Conservation (phyloP, 2,888 invertebrate species). For the Metallyticus violacea region DNA sequence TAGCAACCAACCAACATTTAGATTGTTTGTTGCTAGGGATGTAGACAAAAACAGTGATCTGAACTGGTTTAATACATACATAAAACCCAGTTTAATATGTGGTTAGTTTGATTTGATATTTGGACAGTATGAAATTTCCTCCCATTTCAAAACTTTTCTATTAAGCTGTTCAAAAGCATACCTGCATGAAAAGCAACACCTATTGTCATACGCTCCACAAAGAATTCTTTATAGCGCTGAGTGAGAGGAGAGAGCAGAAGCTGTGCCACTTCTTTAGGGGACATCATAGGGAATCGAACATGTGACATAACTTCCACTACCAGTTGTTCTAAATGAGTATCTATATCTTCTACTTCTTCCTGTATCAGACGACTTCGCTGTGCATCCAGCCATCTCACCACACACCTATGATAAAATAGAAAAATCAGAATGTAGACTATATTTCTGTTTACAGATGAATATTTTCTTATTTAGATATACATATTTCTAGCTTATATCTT, state of each 20-base stretch:
- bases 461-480: too few species aligned
- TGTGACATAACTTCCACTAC: slow-evolving; percentile 73
- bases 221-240: slow-evolving; percentile 79
- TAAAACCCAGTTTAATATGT: too few species aligned
- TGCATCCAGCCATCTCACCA: slow-evolving; percentile 74
- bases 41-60: too few species aligned
- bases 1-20: too few species aligned
- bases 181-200: slow-evolving; percentile 88
- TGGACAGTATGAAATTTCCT: too few species aligned
- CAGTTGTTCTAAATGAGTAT: slow-evolving; percentile 62
- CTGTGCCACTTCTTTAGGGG: slow-evolving; percentile 80
- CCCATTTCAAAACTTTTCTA: too few species aligned
- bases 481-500: too few species aligned
- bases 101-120: too few species aligned
- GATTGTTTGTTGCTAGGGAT: too few species aligned
- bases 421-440: not conserved
- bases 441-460: too few species aligned
- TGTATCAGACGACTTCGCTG: slow-evolving; percentile 61
- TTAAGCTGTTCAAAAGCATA: too few species aligned
- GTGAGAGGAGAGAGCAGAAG: slow-evolving; percentile 75
- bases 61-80: too few species aligned
- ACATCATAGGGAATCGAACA: slow-evolving; percentile 90
- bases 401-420: slow-evolving; percentile 52
- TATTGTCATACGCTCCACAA: slow-evolving; percentile 82
- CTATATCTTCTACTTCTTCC: slow-evolving; percentile 52